Percentiles rank a stretch among this genome's conserved stretches.
These are phyloP conservation scores for Pionites leucogaster DNA, from an alignment of 2,113 vertebrate genomes.

Conservation along the genomic window DNA sequence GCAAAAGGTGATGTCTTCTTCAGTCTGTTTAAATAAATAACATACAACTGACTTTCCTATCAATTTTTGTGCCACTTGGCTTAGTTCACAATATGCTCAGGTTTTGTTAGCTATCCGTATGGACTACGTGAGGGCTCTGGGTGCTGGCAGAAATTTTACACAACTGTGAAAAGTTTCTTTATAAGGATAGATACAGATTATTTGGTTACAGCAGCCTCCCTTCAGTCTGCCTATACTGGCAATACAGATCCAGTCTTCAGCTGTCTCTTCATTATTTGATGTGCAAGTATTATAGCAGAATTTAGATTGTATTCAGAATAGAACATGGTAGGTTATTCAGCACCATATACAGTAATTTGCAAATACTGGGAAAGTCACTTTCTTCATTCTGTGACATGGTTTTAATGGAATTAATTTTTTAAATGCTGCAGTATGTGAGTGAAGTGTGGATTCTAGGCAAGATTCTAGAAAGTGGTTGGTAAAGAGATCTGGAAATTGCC, in stretches of 20 bases:
- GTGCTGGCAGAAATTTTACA: neutral
- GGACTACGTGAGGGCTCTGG: neutral
- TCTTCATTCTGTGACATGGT: fast-evolving
- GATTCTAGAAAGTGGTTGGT: neutral
- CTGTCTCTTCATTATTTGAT: neutral
- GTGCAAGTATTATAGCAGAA: neutral
- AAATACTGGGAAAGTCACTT: neutral
- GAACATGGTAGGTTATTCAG: neutral
- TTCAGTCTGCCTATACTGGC: neutral
- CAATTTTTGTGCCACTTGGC: neutral
- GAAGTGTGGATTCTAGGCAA: neutral
- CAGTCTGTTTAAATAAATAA: neutral
- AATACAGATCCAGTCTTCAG: neutral
- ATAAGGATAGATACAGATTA: neutral
- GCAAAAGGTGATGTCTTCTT: neutral
- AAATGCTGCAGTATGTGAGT: neutral
- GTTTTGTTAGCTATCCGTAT: neutral
- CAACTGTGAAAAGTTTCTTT: neutral
- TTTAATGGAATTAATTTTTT: neutral
- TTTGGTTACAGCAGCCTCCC: neutral
- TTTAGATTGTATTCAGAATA: neutral
- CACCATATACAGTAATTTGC: neutral
- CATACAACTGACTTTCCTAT: neutral
- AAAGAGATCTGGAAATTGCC: neutral
- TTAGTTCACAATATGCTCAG: neutral